These are phyloP conservation scores for Sprattus sprattus DNA, from an alignment of 2,113 vertebrate species.

Conservation along the genomic window DNA sequence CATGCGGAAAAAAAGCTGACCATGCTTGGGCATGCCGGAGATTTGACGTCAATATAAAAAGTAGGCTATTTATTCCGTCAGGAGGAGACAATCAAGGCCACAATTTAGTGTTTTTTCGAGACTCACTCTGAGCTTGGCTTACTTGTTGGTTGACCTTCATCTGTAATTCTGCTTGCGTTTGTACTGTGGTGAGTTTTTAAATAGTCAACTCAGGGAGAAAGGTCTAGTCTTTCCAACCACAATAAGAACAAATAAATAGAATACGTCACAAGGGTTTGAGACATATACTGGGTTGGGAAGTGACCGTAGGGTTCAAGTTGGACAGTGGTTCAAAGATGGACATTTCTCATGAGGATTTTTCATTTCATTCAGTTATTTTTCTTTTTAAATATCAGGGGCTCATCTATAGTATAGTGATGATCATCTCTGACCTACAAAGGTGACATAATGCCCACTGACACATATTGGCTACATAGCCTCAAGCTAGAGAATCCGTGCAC, in stretches of 20 bases:
- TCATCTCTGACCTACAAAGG: neutral
- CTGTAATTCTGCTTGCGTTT: no score
- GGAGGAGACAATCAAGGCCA: neutral
- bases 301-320: neutral
- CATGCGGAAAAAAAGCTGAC: slow-evolving; percentile 11
- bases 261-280: no score
- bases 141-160: no score
- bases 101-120: neutral
- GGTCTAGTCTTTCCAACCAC: no score
- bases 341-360: neutral
- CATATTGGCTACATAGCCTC: neutral
- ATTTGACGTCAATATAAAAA: slow-evolving; percentile 14
- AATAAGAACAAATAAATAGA: no score
- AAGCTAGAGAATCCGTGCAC: neutral
- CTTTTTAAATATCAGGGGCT: neutral
- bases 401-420: neutral
- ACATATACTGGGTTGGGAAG: no score
- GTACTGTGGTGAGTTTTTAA: no score
- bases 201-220: no score
- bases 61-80: slow-evolving; percentile 4
- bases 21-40: slow-evolving; percentile 14
- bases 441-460: neutral
- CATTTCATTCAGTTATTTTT: neutral
- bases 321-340: neutral
- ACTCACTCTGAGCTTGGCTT: no score